Evolutionary conservation across 2,888 invertebrate species (phyloP), one percentile per base, ranked within the genome.

Genomic region (Patella ulyssiponensis): DNA sequence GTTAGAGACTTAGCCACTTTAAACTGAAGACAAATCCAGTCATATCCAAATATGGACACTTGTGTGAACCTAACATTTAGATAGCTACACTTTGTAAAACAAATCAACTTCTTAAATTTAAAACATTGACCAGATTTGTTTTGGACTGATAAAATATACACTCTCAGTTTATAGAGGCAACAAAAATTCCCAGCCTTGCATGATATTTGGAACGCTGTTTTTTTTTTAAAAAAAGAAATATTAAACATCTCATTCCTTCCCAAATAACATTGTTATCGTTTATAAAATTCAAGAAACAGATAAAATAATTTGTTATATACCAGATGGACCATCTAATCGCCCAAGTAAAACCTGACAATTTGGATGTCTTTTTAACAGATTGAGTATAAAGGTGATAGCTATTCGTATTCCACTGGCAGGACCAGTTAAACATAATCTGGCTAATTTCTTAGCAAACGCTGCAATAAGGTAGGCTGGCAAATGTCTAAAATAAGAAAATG

Each of bases 401-500:
- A 91, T 81, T 12, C 83, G 81, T 20, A 89, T 82, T 23, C 88
- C 89, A 71, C 83, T 80, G 20, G 96, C 94, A 3, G 96, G 95
- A 5, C 98, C 97, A 44, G 95, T 93, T 77, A 98, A 93, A 23
- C 96, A 94, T 80, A 99, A 93, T 5, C 98, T 94, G 0, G 97
- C 94, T 81, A 98, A 92, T 69, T 96, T 94, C 92, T 99, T 99
- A 2, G 95, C 95, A 92, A 98, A 99, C 2, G 98, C 97, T 0
- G 98, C 98, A 11, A 98, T 96, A 85, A 98, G 92, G 83, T 95
- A 94, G 88, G 97, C 96, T 0, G 98, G 97, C 81, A 99, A 93
- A 93, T 98, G 97, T 0, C 96, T 96, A 92, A 64, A 64, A 64
- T 64, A 0, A 64, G 11, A 64, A 56, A 11, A 73, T 27, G 33